Base-by-base conservation (phyloP, 92 coral and sea anemone genomes). In the Paramuricea clavata region DNA sequence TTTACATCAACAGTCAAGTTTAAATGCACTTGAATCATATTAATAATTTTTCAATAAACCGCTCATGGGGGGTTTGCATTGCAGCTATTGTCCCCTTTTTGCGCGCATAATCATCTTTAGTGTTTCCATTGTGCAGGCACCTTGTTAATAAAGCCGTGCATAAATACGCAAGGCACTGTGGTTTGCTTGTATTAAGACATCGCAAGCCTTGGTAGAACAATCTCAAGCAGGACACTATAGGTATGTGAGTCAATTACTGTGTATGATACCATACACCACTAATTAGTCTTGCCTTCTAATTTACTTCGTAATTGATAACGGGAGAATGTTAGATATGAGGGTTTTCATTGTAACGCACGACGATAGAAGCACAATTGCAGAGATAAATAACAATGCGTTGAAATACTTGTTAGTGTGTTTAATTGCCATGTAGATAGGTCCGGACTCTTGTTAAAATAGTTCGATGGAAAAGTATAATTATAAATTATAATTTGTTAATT, bases 11-110 rank as follows among this genome's bases (percentile, higher is more conserved):
- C 72, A 65, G 13, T 65, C 72, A 65, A 21, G 62, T 54, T 54
- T 54, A 54, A 65, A 65, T 65, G 72, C 72, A 28, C 72, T 65
- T 27, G 72, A 39, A 65, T 60, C 72, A 65, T 79, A 60, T 79
- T 79, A 79, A 54, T 79, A 79, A 59, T 59, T 79, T 79, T 61
- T 79, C 71, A 79, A 79, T 79, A 79, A 79, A 79, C 84, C n/a
- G 73, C 54, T 27, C 33, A 59, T 79, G 65, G 84, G 84, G 84
- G 84, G 84, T 27, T 79, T 79, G 52, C 73, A 59, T 79, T 36
- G 65, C 84, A 59, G 52, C 84, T 79, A 79, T 79, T 79, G 84
- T 79, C 73, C 84, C 84, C 35, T 41, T 79, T 79, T 47, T 57
- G 56, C 84, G 50, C 44, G 19, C 84, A 79, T 79, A 57, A 57